Base-by-base conservation (phyloP, 2,113 vertebrate species). In the Motacilla tschutschensis region DNA sequence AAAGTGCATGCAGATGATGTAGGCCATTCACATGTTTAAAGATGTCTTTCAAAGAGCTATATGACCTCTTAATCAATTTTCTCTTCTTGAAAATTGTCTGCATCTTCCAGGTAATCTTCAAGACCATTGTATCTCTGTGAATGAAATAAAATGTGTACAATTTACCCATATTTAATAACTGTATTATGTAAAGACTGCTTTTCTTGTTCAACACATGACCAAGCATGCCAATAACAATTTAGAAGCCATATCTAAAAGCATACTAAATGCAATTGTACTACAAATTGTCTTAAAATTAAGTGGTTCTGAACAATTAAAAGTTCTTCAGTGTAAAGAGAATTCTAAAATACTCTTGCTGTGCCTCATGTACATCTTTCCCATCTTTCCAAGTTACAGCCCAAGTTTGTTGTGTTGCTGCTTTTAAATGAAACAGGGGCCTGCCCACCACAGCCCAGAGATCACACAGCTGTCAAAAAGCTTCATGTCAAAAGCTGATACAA, bases 21-120 rank as follows among this genome's bases (percentile, higher is more conserved):
- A 54, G 73, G n/a, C 43, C 65, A 89, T 90, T 73, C 66, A 40
- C 21, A 83, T 74, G 83, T 94, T 93, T 76, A 51, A 95, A 83
- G 55, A 54, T 58, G 62, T 93, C 76, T 93, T 91, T 83, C 57
- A 89, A 94, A 87, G 65, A 89, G 84, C 70, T 62, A 2, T 24
- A 47, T 47, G 62, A 77, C 22, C 48, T 85, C 58, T 97, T 87
- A 98, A 92, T 97, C 97, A 71, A 96, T 92, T 87, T 96, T 98
- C 93, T 98, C 98, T 74, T 98, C 97, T 92, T 98, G 97, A 92
- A 98, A 98, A 88, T 11, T 96, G 95, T 98, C 98, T 41, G 98
- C 98, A 69, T 64, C 57, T 59, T 97, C 94, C 85, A 98, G 96
- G 77, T 78, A 96, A 17, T 89, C 85, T 95, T 98, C 70, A 77